Base-by-base conservation (phyloP, 1,140 invertebrate species). In the Oscheius sp. region DNA sequence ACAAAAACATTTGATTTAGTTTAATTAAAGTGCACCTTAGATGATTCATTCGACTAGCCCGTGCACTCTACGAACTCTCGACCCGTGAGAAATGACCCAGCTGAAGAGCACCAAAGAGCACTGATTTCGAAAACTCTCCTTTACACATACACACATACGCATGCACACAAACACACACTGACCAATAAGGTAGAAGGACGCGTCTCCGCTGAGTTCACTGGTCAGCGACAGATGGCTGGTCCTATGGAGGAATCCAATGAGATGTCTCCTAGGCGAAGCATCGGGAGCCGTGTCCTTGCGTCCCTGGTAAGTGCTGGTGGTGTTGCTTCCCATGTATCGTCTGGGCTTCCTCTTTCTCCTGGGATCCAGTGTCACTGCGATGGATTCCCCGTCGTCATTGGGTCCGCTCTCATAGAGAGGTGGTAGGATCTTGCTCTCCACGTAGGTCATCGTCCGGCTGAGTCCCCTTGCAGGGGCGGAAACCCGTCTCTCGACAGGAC, bases 181-280 rank as follows among this genome's bases (percentile, higher is more conserved):
- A 70, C 78, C 78, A 73, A 79, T 79, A 13, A 79, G 61, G 61
- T 79, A 79, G 38, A 76, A 79, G 23, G 75, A 76, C 3, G 78
- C 78, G 32, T 72, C 73, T 35, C 75, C 74, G 64, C 78, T 77
- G 13, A 79, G 38, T 63, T 76, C 75, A 52, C 65, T 72, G 31
- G 78, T 77, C 34, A 79, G 62, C 7, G 78, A 80, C 42, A 80
- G 72, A 71, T 80, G 79, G 15, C 72, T 76, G n/a, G 78, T 79
- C 64, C 78, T 72, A 46, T 77, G 78, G 28, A 79, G 55, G 58
- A 80, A 80, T 29, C 79, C 79, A 55, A 80, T 74, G 3, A 80
- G 52, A 61, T 75, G 77, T 18, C 77, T 42, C 68, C 72, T 29
- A 18, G 62, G 66, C 20, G 73, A 71, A 15, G 73, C 73, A 59